phyloP scores from a whole-genome alignment of 1,140 invertebrate genomes.

The Platorchestia sp. region DNA sequence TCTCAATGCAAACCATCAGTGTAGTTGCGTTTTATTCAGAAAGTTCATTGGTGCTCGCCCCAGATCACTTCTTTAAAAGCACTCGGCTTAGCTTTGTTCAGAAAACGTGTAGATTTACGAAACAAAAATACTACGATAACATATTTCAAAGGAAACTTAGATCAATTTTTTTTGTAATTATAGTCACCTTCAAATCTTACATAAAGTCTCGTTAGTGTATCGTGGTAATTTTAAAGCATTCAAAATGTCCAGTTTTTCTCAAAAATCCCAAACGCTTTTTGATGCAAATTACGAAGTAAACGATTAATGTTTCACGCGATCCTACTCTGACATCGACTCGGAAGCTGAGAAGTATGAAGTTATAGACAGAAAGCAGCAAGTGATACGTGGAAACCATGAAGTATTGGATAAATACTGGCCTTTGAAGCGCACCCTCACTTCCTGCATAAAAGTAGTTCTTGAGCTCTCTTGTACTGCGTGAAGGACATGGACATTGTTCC shows the following conservation, averaged over 20 bases:
- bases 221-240: not conserved
- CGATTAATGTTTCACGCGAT: not conserved
- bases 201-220: not conserved
- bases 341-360: not conserved
- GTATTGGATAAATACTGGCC: conserved; percentile 32
- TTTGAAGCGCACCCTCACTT: not conserved
- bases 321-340: not conserved
- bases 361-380: not conserved
- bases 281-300: not conserved
- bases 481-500: conserved; percentile 37
- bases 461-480: conserved; percentile 31
- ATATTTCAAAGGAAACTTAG: not conserved
- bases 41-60: not conserved
- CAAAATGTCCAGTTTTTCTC: not conserved
- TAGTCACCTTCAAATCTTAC: not conserved
- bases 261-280: not conserved
- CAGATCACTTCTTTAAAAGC: not conserved
- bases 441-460: conserved; percentile 30
- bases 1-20: no score
- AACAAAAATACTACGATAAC: not conserved
- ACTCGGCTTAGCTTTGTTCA: not conserved
- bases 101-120: not conserved
- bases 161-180: not conserved
- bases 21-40: no score
- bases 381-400: not conserved